Evolutionary conservation across 2,888 invertebrate genomes (phyloP).

Genomic region (Limenitis camilla): DNA sequence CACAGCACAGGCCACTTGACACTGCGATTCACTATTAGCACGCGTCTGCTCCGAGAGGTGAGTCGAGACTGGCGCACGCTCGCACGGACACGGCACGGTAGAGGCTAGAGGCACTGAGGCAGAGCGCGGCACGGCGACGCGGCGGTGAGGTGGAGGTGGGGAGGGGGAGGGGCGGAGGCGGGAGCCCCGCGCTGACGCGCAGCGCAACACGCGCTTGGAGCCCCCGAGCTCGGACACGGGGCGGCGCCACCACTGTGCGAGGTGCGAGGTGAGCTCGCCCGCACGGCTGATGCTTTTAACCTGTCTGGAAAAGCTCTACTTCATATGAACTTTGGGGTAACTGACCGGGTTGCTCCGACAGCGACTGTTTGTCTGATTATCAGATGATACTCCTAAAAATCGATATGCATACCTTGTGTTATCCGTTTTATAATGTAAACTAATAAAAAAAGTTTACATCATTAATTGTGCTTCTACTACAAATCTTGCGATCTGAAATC

Average conservation of each 20-base stretch:
- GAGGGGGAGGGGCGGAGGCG: neutral
- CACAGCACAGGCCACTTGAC: constrained; percentile 1
- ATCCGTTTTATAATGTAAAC: no score
- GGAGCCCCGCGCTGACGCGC: neutral
- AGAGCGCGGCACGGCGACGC: neutral
- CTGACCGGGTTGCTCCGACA: neutral
- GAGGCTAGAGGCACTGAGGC: neutral
- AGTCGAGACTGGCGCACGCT: neutral
- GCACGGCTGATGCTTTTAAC: no score
- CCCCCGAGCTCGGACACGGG: neutral
- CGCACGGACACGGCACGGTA: neutral
- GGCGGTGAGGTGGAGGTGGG: neutral
- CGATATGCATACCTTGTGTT: neutral
- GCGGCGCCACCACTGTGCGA: neutral
- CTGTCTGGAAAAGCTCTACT: neutral
- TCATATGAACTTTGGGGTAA: neutral
- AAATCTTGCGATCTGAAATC: no score
- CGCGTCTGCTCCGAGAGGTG: no score
- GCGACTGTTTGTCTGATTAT: no score
- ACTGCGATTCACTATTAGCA: neutral
- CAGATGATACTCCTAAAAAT: no score
- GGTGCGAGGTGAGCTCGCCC: neutral
- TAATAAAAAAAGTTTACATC: no score
- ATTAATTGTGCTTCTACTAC: no score
- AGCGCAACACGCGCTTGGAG: neutral